A percentile compares a stretch with the other conserved stretches of the same genome.
These are phyloP conservation scores for Hydropsyche tenuis DNA, from an alignment of 1,140 invertebrate genomes.

Conservation along the genomic window DNA sequence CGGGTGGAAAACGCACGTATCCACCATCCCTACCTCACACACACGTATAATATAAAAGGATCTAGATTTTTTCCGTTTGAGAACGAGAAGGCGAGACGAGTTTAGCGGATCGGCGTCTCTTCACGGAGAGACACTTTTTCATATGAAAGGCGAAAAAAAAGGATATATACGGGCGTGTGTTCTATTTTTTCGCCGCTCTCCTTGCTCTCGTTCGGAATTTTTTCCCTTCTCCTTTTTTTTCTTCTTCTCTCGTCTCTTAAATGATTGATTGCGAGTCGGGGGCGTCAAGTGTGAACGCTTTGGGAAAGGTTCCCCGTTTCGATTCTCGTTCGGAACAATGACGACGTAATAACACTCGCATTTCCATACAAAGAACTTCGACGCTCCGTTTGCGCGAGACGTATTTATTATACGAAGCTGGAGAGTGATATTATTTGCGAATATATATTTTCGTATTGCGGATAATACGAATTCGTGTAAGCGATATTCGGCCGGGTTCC, in stretches of 20 bases:
- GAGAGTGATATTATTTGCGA: no score
- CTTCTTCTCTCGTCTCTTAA: background rate
- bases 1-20: background rate
- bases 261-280: slow-evolving; percentile 9
- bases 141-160: slow-evolving; percentile 12
- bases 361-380: slow-evolving; percentile 18
- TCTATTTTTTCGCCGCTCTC: background rate
- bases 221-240: background rate
- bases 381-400: no score
- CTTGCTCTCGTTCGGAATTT: background rate
- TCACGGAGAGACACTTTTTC: background rate
- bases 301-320: slow-evolving; percentile 14
- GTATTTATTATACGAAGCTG: no score
- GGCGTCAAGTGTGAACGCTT: slow-evolving; percentile 4
- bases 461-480: no score
- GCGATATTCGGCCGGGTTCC: no score
- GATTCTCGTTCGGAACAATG: slow-evolving; percentile 11
- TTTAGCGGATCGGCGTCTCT: background rate
- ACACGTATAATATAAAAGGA: background rate
- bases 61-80: slow-evolving; percentile 27
- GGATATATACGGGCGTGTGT: background rate
- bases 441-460: no score
- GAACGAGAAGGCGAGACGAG: background rate
- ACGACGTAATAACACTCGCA: slow-evolving; percentile 6
- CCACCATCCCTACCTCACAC: background rate